Evolutionary conservation across 2,797 vertebrate species (phyloP), one percentile per base, ranked within the genome.

Genomic region (Sciurus vulgaris): DNA sequence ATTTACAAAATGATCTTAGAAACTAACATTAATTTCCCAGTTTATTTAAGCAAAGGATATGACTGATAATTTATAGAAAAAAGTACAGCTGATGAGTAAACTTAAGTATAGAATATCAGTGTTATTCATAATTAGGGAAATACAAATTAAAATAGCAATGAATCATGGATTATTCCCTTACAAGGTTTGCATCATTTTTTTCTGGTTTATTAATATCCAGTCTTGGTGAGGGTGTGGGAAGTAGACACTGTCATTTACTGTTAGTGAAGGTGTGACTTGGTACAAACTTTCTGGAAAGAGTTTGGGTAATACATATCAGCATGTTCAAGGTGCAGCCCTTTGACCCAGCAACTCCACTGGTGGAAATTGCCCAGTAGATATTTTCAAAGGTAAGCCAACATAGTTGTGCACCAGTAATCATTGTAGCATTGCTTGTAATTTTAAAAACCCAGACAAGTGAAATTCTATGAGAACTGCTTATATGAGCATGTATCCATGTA

Each of bases 31-130:
- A 91, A 61, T 54, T 91, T 10, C 28, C 49, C 35, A 70, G 22
- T 89, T 93, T 95, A 88, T 96, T 93, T 86, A 49, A 89, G 41
- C 49, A 89, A 82, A 96, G 47, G 18, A 6, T 96, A n/a, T 97
- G 17, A 94, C 61, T 91, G 63, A 88, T 89, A 61, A 87, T 67
- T 93, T 93, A 65, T 76, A 93, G 83, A 56, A 63, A 96, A 90
- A 77, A 30, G 5, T 47, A 69, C 28, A 94, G 30, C 84, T 91
- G 38, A 69, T 47, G 38, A 78, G 78, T 87, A 88, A 92, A 96
- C n/a, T 20, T 76, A 24, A 94, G 33, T 89, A 73, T 35, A 81
- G 17, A 79, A 4, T 73, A 47, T 77, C 14, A 61, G n/a, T 82
- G 35, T 95, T 7, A 44, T 86, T 91, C 88, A 81, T 89, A 89